Conservation (phyloP, 2,797 vertebrate species). For the Carcharodon carcharias region DNA sequence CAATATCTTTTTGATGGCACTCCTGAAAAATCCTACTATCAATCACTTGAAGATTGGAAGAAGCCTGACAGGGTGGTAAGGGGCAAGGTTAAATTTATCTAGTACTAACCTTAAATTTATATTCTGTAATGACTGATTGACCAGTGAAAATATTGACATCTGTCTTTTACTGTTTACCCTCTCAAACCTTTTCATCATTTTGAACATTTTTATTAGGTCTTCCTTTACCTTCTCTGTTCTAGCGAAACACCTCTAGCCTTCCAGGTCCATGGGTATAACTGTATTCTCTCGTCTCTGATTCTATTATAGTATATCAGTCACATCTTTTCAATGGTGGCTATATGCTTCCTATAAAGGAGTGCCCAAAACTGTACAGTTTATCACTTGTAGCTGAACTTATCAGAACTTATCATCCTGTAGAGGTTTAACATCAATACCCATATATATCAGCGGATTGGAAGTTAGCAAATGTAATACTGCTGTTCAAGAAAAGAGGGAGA, state of each 20-base stretch:
- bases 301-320: not conserved
- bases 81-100: too few species aligned
- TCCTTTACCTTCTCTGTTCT: not conserved
- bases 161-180: not conserved
- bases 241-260: not conserved
- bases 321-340: not conserved
- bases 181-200: not conserved
- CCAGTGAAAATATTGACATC: not conserved
- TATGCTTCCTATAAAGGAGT: not conserved
- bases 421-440: not conserved
- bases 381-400: not conserved
- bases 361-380: not conserved
- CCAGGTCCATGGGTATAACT: not conserved
- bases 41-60: not conserved
- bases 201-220: slow-evolving; percentile 7
- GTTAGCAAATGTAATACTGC: too few species aligned
- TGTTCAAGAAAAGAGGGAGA: too few species aligned
- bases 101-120: not conserved
- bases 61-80: too few species aligned
- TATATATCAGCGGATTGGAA: not conserved
- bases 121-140: not conserved
- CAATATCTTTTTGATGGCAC: not conserved
- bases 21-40: not conserved
- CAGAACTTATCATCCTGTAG: not conserved
- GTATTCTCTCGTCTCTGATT: not conserved